Conservation (phyloP, 2,888 invertebrate genomes). For the Noctuana brunneofusca region DNA sequence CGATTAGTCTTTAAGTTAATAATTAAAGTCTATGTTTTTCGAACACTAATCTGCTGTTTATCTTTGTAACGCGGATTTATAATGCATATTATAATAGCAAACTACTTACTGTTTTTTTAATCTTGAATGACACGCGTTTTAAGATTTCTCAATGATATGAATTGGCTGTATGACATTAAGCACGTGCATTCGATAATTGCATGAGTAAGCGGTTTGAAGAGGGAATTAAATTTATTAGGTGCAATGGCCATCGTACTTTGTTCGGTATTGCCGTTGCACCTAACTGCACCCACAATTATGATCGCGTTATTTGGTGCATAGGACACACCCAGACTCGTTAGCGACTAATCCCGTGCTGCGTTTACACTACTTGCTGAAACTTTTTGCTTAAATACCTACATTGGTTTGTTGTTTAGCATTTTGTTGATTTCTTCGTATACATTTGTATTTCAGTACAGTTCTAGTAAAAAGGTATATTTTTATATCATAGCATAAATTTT, state of each 20-base stretch:
- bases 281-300: conserved; percentile 76
- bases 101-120: not conserved
- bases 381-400: not conserved
- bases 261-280: conserved; percentile 58
- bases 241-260: conserved; percentile 40
- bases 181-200: conserved; percentile 27
- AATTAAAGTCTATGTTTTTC: conserved; percentile 50
- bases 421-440: not conserved
- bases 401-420: not conserved
- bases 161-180: conserved; percentile 33
- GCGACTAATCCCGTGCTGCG: conserved; percentile 70
- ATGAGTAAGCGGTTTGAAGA: conserved; percentile 34
- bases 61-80: not conserved
- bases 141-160: conserved; percentile 14
- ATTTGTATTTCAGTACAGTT: no score
- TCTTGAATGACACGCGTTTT: conserved; percentile 7
- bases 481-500: no score
- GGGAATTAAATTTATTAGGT: conserved; percentile 36
- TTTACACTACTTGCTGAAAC: conserved; percentile 47
- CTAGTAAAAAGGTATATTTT: no score
- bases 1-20: conserved; percentile 50
- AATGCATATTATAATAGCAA: not conserved
- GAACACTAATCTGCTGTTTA: conserved; percentile 9
- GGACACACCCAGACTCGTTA: conserved; percentile 80
- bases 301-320: conserved; percentile 74